Conservation (phyloP, 1,140 invertebrate genomes). For the Leptonema lineaticorne region DNA sequence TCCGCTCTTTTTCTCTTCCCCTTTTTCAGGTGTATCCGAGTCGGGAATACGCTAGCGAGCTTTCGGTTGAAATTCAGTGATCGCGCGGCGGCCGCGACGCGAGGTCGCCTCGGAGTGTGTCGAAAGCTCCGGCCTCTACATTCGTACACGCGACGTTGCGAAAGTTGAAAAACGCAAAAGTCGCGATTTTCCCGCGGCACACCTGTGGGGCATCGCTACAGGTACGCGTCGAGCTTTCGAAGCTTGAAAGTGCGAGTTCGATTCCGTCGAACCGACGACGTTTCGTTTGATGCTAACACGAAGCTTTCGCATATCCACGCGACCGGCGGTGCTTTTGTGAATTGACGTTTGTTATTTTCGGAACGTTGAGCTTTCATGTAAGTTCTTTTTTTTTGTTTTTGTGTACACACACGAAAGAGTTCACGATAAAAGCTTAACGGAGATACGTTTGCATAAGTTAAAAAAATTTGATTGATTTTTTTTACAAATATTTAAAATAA, state of each 20-base stretch:
- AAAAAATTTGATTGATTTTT: no score
- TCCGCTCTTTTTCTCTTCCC: no score
- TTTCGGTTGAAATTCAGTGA: background rate
- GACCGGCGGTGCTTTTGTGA: background rate
- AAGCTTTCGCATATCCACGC: background rate
- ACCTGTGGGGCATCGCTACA: no score
- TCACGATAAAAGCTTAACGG: background rate
- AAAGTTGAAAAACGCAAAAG: no score
- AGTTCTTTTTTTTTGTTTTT: background rate
- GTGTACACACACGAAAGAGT: background rate
- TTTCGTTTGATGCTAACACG: background rate
- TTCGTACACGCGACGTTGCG: background rate
- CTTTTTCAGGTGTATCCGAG: no score
- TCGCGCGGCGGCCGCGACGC: background rate
- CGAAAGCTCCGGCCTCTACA: background rate
- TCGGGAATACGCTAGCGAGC: no score
- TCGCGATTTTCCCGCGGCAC: no score
- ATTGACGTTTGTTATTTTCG: background rate
- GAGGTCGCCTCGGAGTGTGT: background rate
- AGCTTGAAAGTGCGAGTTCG: background rate
- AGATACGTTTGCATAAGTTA: no score
- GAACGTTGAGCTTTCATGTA: constrained; percentile 1
- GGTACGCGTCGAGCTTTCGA: no score
- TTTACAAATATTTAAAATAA: no score
- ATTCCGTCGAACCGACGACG: background rate